Conservation (phyloP, 2,113 vertebrate species). For the Telmatochromis sp. region DNA sequence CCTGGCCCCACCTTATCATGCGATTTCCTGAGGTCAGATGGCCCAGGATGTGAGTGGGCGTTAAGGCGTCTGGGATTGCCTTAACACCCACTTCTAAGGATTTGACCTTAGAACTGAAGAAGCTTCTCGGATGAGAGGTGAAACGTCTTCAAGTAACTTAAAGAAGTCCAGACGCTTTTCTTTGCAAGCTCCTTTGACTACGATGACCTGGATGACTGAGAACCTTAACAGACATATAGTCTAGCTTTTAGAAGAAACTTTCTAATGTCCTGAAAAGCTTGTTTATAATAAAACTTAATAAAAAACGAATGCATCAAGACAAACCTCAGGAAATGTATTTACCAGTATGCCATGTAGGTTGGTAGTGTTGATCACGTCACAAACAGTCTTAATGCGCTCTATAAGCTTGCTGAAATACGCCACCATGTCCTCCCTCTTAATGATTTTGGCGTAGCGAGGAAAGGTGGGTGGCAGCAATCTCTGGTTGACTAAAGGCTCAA, state of each 20-base stretch:
- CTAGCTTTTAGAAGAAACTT: neutral
- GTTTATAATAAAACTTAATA: neutral
- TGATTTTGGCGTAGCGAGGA: conserved; percentile 98
- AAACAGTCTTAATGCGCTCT: conserved; percentile 95
- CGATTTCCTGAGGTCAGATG: too few relatives aligned
- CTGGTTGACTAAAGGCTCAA: conserved; percentile 97
- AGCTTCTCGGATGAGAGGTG: too few relatives aligned
- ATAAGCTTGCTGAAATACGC: conserved; percentile 94
- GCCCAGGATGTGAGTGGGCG: too few relatives aligned
- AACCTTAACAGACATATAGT: too few relatives aligned
- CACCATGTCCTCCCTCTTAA: conserved; percentile 98
- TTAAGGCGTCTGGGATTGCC: too few relatives aligned
- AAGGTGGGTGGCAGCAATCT: conserved; percentile 95
- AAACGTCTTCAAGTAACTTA: too few relatives aligned
- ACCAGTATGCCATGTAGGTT: conserved; percentile 98
- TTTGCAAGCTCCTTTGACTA: too few relatives aligned
- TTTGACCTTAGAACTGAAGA: too few relatives aligned
- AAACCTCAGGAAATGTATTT: conserved; percentile 27
- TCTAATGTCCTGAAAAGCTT: neutral
- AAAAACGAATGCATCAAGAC: neutral
- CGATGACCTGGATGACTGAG: too few relatives aligned
- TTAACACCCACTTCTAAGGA: too few relatives aligned
- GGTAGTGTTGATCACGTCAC: conserved; percentile 92
- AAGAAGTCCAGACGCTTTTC: too few relatives aligned
- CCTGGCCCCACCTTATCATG: too few relatives aligned